phyloP scores from a whole-genome alignment of 53 echinoderm and acorn worm species.

The Henricia sp. region DNA sequence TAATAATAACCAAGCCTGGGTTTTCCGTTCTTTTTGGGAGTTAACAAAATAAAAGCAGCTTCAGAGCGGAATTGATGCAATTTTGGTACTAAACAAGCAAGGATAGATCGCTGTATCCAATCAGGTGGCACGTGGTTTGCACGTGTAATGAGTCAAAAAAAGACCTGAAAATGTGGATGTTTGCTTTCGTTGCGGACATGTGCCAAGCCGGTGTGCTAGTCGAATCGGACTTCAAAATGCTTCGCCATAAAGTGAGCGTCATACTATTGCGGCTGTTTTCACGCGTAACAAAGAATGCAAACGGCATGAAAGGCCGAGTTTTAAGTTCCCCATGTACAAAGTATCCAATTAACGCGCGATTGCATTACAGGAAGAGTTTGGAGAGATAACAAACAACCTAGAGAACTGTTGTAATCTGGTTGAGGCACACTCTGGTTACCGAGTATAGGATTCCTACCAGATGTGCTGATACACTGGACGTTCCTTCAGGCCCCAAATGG shows the following conservation, averaged over 20 bases:
- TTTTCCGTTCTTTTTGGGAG: background rate
- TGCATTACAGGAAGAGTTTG: background rate
- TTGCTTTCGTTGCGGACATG: no score
- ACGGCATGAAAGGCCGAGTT: no score
- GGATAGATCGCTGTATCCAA: background rate
- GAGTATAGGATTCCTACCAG: conserved; percentile 10
- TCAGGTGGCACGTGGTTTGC: conserved; percentile 22
- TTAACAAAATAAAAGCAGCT: background rate
- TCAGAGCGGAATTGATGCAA: background rate
- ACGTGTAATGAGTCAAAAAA: no score
- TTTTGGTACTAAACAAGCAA: background rate
- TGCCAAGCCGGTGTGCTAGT: no score
- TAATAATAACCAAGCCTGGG: background rate
- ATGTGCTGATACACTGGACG: no score
- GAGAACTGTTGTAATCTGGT: background rate
- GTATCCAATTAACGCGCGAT: background rate
- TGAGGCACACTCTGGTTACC: background rate
- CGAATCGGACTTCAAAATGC: no score
- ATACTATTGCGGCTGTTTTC: no score
- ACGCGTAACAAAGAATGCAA: no score
- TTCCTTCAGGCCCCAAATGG: no score
- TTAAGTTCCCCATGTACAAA: no score
- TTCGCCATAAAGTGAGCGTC: no score
- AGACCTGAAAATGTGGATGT: no score
- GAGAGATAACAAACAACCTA: conserved; percentile 18